Base-by-base conservation (phyloP, 2,888 invertebrate species). In the Caenorhabditis japonica region DNA sequence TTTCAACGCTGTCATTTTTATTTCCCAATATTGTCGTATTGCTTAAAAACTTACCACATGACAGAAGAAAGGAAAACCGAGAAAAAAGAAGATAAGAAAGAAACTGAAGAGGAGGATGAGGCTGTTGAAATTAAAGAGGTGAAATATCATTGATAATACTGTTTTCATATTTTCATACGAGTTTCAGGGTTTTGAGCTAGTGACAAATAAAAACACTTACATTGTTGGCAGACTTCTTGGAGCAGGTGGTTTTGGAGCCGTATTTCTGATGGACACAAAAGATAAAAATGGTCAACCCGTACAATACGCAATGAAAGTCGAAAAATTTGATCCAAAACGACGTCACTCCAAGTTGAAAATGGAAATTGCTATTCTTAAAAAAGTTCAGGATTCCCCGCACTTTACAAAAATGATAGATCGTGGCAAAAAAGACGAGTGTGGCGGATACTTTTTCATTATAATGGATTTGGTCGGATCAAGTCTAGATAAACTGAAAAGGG, bases 261-360 rank as follows among this genome's bases (percentile, higher is more conserved):
- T 79, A 8, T 79, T 77, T 53, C 66, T 70, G 61, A 82, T 84
- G 10, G 70, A 76, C 44, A 72, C 70, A 27, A 43, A 51, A 34
- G 46, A 71, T 41, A 76, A 75, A 27, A 66, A 49, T n/a, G n/a
- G n/a, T n/a, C n/a, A n/a, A n/a, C n/a, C n/a, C 12, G 76, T 73
- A 23, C 21, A 34, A 41, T 82, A 62, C 52, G 84, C 84, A 62
- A 82, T 84, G 83, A 84, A 84, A 43, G 78, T 84, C 21, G 84
- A 84, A 61, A 79, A 75, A 68, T 85, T 85, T 58, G 36, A 77
- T 17, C 78, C 77, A 44, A 78, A 51, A 15, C 66, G 84, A 38
- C 71, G 69, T 27, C 80, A 83, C 39, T 80, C 83, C n/a, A 84
- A 83, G 43, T 79, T 84, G 3, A 84, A 83, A 47, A 84, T 84